A percentile compares a stretch with the other conserved stretches of the same genome.
phyloP scores from a whole-genome alignment of 2,113 vertebrate genomes.

The Fregata magnificens region DNA sequence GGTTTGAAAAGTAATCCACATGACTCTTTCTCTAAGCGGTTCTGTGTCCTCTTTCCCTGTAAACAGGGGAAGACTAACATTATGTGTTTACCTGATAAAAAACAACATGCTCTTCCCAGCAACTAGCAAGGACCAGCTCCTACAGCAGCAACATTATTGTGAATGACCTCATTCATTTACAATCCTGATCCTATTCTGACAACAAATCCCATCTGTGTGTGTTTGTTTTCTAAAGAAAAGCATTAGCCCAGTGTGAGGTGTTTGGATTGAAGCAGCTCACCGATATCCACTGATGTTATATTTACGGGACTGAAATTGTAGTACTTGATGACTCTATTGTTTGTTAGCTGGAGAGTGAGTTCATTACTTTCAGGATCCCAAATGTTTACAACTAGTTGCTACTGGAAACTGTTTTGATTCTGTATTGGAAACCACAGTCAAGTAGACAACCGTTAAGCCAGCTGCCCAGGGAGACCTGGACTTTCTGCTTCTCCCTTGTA shows the following conservation, averaged over 20 bases:
- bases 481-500: background rate
- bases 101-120: background rate
- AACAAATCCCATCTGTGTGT: constrained; percentile 61
- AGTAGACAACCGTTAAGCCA: background rate
- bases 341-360: constrained; percentile 15
- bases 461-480: background rate
- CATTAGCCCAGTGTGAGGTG: background rate
- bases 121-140: constrained; percentile 8
- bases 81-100: constrained; percentile 37
- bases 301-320: constrained; percentile 1
- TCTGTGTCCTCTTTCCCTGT: background rate
- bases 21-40: background rate
- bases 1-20: background rate
- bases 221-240: constrained; percentile 46
- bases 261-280: constrained; percentile 9
- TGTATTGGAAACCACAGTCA: constrained; percentile 34
- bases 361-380: constrained; percentile 23
- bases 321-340: constrained; percentile 15
- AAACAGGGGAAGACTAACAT: background rate
- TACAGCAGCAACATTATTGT: constrained; percentile 24
- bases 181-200: constrained; percentile 36
- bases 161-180: constrained; percentile 57
- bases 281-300: background rate
- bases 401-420: constrained; percentile 48
- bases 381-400: constrained; percentile 46